Evolutionary conservation across 2,797 vertebrate genomes (phyloP).

Genomic region (Adelosebastes latens): DNA sequence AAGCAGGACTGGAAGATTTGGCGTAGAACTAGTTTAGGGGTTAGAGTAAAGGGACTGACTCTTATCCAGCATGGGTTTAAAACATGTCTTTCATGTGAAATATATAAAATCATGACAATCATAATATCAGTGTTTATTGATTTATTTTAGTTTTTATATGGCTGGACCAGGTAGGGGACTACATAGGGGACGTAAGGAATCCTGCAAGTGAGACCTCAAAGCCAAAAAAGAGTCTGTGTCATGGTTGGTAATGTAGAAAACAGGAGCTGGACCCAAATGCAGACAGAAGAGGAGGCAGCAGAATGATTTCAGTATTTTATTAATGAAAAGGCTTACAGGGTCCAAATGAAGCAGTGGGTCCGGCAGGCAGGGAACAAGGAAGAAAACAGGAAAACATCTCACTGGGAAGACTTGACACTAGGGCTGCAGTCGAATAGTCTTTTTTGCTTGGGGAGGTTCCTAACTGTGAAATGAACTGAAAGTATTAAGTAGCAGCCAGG

Average conservation of each 20-base stretch:
- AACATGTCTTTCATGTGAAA: not conserved
- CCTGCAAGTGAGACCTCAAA: not conserved
- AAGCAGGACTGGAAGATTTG: not conserved
- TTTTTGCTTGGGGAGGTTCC: no score
- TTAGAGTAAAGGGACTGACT: not conserved
- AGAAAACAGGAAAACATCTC: not conserved
- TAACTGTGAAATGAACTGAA: no score
- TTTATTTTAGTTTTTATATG: not conserved
- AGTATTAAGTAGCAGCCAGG: rapidly evolving
- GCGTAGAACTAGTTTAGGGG: no score
- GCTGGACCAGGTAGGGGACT: not conserved
- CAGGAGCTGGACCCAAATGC: not conserved
- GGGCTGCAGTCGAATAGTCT: no score
- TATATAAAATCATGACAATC: not conserved
- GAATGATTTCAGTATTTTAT: not conserved
- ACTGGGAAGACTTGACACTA: no score
- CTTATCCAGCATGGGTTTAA: not conserved
- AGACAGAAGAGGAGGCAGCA: not conserved
- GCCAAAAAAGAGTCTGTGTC: not conserved
- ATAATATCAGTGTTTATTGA: not conserved
- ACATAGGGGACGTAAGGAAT: rapidly evolving
- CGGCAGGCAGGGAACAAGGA: rapidly evolving
- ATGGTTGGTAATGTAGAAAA: not conserved
- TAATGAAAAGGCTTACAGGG: no score
- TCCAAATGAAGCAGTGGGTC: no score